These are phyloP conservation scores for Charadrius vociferus DNA, from an alignment of 2,113 vertebrate species.

Conservation along the genomic window DNA sequence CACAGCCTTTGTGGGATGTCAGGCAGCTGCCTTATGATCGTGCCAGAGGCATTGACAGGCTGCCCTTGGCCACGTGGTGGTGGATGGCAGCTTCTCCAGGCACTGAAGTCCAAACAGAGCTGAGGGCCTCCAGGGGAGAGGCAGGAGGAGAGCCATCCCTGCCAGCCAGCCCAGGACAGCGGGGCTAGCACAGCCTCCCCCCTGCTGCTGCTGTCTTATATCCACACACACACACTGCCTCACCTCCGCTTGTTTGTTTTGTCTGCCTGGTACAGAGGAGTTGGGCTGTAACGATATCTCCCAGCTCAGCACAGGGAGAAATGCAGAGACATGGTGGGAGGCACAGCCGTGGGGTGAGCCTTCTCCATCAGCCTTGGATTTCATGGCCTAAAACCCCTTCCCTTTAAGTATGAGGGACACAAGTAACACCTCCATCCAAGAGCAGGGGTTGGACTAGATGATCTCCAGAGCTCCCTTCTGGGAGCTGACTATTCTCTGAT, in stretches of 20 bases:
- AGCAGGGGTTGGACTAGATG: no score
- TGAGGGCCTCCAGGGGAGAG: not conserved
- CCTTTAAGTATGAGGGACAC: not conserved
- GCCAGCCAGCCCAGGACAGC: not conserved
- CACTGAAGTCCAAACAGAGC: not conserved
- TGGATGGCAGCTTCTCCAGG: not conserved
- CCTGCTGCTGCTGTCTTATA: not conserved
- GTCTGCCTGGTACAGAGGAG: not conserved
- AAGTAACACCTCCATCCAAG: not conserved
- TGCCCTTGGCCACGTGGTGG: accelerated
- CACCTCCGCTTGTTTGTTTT: not conserved
- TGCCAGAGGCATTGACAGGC: not conserved
- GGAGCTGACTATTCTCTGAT: no score
- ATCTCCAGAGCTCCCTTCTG: no score
- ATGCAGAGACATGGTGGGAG: not conserved
- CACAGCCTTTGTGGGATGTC: not conserved
- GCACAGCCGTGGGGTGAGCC: not conserved
- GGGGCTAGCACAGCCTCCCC: not conserved
- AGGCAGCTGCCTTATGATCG: not conserved
- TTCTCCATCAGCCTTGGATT: not conserved
- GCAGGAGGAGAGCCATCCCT: not conserved
- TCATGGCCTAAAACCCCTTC: not conserved
- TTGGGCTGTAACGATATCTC: not conserved
- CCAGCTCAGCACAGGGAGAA: not conserved
- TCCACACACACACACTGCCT: no score